Evolutionary conservation across 2,797 vertebrate genomes (phyloP).

Genomic region (Pelochelys cantorii): DNA sequence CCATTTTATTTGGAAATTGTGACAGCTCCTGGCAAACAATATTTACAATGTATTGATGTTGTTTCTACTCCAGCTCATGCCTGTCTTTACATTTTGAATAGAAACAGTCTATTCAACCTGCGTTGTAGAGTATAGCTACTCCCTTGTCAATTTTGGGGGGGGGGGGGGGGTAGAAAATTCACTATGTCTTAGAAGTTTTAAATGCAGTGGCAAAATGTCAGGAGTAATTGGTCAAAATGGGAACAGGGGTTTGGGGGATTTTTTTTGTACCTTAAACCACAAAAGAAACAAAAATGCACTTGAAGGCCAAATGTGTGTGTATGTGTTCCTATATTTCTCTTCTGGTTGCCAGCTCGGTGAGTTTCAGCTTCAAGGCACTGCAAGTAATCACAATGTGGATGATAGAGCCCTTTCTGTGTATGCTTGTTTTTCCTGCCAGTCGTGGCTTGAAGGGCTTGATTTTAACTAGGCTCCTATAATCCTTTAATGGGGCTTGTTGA

Average conservation of each 20-base stretch:
- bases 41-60: background rate
- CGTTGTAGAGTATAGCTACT: slow-evolving; percentile 40
- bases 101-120: too few species aligned
- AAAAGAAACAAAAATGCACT: slow-evolving; percentile 59
- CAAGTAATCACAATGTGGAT: slow-evolving; percentile 1
- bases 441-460: slow-evolving; percentile 54
- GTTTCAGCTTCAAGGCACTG: slow-evolving; percentile 41
- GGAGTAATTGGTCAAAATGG: slow-evolving; percentile 53
- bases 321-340: slow-evolving; percentile 48
- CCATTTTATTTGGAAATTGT: slow-evolving; percentile 61
- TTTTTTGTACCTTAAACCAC: slow-evolving; percentile 30
- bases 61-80: background rate
- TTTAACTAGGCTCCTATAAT: slow-evolving; percentile 68
- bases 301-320: slow-evolving; percentile 39
- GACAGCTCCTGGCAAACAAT: background rate
- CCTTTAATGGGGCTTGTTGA: slow-evolving; percentile 52
- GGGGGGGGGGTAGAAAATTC: background rate
- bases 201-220: slow-evolving; percentile 30
- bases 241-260: background rate
- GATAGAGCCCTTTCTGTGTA: slow-evolving; percentile 54
- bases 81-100: background rate
- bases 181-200: slow-evolving; percentile 47
- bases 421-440: slow-evolving; percentile 36
- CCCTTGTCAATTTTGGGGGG: background rate
- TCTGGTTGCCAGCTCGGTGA: slow-evolving; percentile 33